A percentile compares a stretch with the other conserved stretches of the same genome.
Conservation (phyloP, 2,888 invertebrate genomes). For the Leucophora obtusa region DNA sequence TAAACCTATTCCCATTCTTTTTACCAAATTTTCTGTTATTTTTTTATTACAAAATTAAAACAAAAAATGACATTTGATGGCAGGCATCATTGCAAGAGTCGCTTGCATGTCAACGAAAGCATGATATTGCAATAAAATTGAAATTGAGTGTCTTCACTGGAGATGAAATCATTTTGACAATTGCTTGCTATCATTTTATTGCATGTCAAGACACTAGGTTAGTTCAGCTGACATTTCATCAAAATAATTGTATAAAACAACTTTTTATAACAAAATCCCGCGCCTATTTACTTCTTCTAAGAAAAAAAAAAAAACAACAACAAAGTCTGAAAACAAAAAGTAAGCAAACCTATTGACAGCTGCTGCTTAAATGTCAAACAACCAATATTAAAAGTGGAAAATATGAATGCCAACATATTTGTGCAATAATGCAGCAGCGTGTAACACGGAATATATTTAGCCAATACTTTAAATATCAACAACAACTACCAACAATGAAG, state of each 20-base stretch:
- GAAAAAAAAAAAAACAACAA: conserved; percentile 8
- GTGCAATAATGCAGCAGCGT: conserved; percentile 9
- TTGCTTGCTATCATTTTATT: too few relatives aligned
- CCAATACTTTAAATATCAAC: conserved; percentile 43
- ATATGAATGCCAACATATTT: conserved; percentile 21
- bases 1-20: too few relatives aligned
- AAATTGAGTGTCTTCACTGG: too few relatives aligned
- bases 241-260: conserved; percentile 15
- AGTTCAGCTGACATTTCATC: neutral
- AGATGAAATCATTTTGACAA: too few relatives aligned
- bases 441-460: conserved; percentile 44
- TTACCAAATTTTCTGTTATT: too few relatives aligned
- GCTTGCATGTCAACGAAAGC: too few relatives aligned
- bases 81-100: too few relatives aligned
- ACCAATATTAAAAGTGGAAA: conserved; percentile 19
- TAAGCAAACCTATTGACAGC: conserved; percentile 56
- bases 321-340: conserved; percentile 13
- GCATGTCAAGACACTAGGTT: too few relatives aligned
- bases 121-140: too few relatives aligned
- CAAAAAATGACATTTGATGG: too few relatives aligned
- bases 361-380: conserved; percentile 57
- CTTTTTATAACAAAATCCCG: neutral
- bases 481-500: neutral
- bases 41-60: too few relatives aligned
- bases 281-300: conserved; percentile 2